A percentile compares a stretch with the other conserved stretches of the same genome.
Evolutionary conservation across 2,113 vertebrate species (phyloP).

Genomic region (Charadrius vociferus): DNA sequence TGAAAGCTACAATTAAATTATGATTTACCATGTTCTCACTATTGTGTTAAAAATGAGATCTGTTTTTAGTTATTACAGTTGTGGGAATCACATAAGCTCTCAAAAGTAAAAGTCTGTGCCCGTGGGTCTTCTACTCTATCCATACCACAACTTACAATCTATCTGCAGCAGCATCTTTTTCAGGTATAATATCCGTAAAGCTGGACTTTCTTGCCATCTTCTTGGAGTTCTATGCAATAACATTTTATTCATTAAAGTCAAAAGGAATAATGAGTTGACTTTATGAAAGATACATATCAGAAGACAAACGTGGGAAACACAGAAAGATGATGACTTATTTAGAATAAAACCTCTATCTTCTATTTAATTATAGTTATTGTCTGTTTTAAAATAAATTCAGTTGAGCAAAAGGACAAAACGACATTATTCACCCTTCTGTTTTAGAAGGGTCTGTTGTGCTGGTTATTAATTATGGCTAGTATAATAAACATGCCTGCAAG

Average conservation of each 20-base stretch:
- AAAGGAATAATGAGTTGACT: neutral
- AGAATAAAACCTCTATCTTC: neutral
- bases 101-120: neutral
- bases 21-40: neutral
- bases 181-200: neutral
- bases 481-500: slow-evolving; percentile 44
- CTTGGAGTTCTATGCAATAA: neutral
- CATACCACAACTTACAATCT: neutral
- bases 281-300: neutral
- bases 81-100: neutral
- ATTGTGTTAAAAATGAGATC: neutral
- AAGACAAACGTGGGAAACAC: neutral
- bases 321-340: neutral
- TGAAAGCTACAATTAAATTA: neutral
- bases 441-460: neutral
- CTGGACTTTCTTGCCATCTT: neutral
- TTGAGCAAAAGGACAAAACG: neutral
- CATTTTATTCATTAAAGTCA: neutral
- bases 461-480: slow-evolving; percentile 40
- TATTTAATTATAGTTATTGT: slow-evolving; percentile 12
- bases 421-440: neutral
- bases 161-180: neutral
- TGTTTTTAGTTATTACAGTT: neutral
- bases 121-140: neutral
- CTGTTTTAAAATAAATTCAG: neutral